These are phyloP conservation scores for Metridium senile DNA, from an alignment of 92 coral and sea anemone genomes.

Conservation along the genomic window DNA sequence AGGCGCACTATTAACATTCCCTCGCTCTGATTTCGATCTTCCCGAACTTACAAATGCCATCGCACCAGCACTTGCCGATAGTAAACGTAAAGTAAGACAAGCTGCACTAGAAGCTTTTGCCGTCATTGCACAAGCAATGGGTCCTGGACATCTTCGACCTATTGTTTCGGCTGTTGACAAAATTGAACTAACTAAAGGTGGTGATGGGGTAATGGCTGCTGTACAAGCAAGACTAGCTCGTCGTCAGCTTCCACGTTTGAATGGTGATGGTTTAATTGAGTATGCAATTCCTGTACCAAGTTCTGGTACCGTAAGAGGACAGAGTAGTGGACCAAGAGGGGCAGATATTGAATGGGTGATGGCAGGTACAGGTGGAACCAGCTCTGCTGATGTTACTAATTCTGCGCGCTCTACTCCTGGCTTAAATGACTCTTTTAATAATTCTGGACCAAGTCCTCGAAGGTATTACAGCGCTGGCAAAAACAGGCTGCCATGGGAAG, in stretches of 20 bases:
- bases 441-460: conserved; percentile 88
- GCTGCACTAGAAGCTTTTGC: conserved; percentile 99
- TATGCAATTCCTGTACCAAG: conserved; percentile 95
- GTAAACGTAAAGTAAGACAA: conserved; percentile 92
- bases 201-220: conserved; percentile 97
- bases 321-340: conserved; percentile 76
- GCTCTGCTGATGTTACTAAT: conserved; percentile 76
- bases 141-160: conserved; percentile 91
- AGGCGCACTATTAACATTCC: conserved; percentile 92
- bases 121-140: conserved; percentile 99
- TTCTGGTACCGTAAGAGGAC: conserved; percentile 87
- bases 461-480: conserved; percentile 94
- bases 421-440: conserved; percentile 77
- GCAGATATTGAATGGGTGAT: conserved; percentile 99
- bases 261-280: conserved; percentile 96
- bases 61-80: conserved; percentile 93
- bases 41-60: conserved; percentile 82
- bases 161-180: conserved; percentile 85
- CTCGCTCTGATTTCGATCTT: conserved; percentile 94
- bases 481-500: conserved; percentile 96
- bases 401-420: conserved; percentile 97
- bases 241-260: conserved; percentile 92
- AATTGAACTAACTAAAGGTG: conserved; percentile 87
- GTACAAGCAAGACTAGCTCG: conserved; percentile 97
- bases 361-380: conserved; percentile 89